Conservation (phyloP, 1,140 invertebrate genomes). For the Onthophagus taurus region DNA sequence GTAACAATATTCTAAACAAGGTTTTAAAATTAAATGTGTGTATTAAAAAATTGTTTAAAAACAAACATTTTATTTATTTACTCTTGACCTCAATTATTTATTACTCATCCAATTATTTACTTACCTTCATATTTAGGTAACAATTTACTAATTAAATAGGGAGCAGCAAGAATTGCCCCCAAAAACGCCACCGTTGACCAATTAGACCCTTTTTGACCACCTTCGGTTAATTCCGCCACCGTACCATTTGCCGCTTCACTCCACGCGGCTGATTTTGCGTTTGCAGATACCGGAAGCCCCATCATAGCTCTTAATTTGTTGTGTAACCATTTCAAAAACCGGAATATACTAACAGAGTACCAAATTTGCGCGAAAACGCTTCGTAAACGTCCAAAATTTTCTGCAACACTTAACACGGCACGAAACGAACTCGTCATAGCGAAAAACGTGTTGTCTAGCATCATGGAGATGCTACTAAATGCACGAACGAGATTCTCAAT, state of each 20-base stretch:
- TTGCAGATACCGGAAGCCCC: constrained; percentile 42
- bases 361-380: constrained; percentile 75
- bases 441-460: constrained; percentile 93
- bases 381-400: constrained; percentile 80
- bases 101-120: too few species aligned
- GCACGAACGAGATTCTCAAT: constrained; percentile 88
- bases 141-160: constrained; percentile 84
- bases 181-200: constrained; percentile 76
- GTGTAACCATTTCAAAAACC: constrained; percentile 69
- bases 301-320: constrained; percentile 60
- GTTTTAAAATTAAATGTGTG: too few species aligned
- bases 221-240: constrained; percentile 41
- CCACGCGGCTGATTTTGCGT: constrained; percentile 40
- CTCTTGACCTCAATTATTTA: too few species aligned
- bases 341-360: constrained; percentile 72
- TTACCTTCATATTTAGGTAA: constrained; percentile 42
- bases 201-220: constrained; percentile 36
- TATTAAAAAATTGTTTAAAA: too few species aligned
- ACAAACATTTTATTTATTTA: too few species aligned
- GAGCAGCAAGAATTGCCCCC: constrained; percentile 76
- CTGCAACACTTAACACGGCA: constrained; percentile 89
- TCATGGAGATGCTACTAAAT: constrained; percentile 87
- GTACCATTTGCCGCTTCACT: constrained; percentile 45
- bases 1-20: too few species aligned
- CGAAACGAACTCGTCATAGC: constrained; percentile 91